A percentile compares a stretch with the other conserved stretches of the same genome.
Evolutionary conservation across 37 sponge, comb jelly and placozoan species (phyloP).

Genomic region (Spongilla lacustris): DNA sequence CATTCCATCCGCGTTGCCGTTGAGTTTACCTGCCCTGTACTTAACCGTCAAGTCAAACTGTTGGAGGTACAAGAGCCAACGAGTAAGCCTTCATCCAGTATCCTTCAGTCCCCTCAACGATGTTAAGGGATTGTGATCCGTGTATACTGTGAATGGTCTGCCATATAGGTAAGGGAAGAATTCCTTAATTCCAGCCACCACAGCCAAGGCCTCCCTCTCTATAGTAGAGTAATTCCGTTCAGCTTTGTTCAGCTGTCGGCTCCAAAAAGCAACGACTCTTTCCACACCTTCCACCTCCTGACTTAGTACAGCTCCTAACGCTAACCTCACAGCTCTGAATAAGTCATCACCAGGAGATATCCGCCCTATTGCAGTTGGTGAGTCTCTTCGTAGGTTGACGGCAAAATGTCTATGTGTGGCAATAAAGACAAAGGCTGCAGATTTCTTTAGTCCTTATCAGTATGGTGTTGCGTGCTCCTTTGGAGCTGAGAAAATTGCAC

Average conservation of each 20-base stretch:
- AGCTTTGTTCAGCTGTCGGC: constrained; percentile 9
- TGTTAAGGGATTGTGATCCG: constrained; percentile 43
- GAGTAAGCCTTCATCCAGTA: constrained; percentile 5
- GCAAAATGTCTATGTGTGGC: too few relatives aligned
- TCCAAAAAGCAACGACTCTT: constrained; percentile 30
- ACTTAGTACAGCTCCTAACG: constrained; percentile 35
- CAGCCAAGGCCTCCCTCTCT: constrained; percentile 37
- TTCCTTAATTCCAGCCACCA: constrained; percentile 17
- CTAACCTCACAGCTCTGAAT: too few relatives aligned
- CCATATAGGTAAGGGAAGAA: constrained; percentile 50
- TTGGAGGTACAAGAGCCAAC: constrained; percentile 35
- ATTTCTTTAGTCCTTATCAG: too few relatives aligned
- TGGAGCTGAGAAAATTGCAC: too few relatives aligned
- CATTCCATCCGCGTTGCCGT: constrained; percentile 30
- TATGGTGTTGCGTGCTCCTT: too few relatives aligned
- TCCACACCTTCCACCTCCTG: constrained; percentile 24
- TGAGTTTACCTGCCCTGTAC: constrained; percentile 11
- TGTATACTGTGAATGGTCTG: constrained; percentile 13
- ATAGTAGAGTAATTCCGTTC: constrained; percentile 36
- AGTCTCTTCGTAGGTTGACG: too few relatives aligned
- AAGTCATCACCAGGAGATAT: too few relatives aligned
- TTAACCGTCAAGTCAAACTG: constrained; percentile 29
- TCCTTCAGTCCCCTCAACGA: constrained; percentile 14
- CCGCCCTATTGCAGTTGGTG: too few relatives aligned
- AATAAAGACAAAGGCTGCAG: too few relatives aligned